phyloP scores from a whole-genome alignment of 2,113 vertebrate species.

The Megalops atlanticus region DNA sequence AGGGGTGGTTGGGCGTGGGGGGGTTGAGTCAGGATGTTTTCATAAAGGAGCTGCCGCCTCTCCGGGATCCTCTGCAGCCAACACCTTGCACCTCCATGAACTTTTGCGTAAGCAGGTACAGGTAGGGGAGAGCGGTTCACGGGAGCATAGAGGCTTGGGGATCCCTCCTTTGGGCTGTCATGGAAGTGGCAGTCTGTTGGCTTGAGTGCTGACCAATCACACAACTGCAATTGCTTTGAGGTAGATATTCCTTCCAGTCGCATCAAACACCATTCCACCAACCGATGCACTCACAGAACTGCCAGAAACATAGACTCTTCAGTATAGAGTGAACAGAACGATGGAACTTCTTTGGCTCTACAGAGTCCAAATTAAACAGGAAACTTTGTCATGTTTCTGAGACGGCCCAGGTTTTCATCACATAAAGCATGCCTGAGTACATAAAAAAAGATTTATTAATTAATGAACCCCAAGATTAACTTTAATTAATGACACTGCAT shows the following conservation, averaged over 20 bases:
- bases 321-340: too few relatives aligned
- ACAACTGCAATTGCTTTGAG: background rate
- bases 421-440: too few relatives aligned
- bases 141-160: background rate
- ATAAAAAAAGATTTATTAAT: too few relatives aligned
- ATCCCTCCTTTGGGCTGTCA: background rate
- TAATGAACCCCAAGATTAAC: too few relatives aligned
- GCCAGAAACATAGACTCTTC: too few relatives aligned
- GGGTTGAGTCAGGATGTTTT: slow-evolving; percentile 10
- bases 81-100: background rate
- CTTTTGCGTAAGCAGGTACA: background rate
- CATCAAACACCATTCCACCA: too few relatives aligned
- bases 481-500: too few relatives aligned
- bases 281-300: too few relatives aligned
- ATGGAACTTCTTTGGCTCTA: too few relatives aligned
- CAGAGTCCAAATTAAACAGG: too few relatives aligned
- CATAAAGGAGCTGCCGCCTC: background rate
- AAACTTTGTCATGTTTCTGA: too few relatives aligned
- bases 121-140: background rate
- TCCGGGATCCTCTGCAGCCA: background rate
- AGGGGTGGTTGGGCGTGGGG: background rate
- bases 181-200: background rate
- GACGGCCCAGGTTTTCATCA: too few relatives aligned
- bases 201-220: background rate
- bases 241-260: background rate